Conservation (phyloP, 2,888 invertebrate species). For the Mythimna lalbum region DNA sequence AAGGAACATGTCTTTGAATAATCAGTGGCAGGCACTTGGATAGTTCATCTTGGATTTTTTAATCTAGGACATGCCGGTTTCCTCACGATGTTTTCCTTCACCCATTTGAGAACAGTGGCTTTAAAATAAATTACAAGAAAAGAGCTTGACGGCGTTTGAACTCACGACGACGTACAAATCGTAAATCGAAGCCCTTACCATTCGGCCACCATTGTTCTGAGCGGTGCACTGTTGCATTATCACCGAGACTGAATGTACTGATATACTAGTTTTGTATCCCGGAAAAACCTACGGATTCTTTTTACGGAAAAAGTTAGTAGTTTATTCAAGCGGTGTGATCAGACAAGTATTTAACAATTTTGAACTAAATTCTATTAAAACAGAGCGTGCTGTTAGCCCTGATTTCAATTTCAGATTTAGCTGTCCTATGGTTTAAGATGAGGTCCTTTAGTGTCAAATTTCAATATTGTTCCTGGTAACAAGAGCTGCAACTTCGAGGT, state of each 20-base stretch:
- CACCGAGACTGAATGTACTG: background rate
- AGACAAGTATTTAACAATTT: slow-evolving; percentile 6
- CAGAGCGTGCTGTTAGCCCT: slow-evolving; percentile 12
- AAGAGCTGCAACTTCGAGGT: too few relatives aligned
- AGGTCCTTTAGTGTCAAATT: slow-evolving; percentile 6
- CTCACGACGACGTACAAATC: too few relatives aligned
- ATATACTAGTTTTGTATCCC: background rate
- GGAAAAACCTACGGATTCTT: background rate
- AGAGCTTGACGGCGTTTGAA: too few relatives aligned
- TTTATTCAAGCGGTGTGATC: background rate
- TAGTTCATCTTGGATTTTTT: too few relatives aligned
- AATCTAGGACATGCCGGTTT: too few relatives aligned
- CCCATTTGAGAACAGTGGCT: too few relatives aligned
- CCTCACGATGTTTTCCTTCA: too few relatives aligned
- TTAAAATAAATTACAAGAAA: too few relatives aligned
- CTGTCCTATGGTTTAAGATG: slow-evolving; percentile 14
- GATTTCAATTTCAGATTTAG: slow-evolving; percentile 33
- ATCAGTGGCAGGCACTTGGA: too few relatives aligned
- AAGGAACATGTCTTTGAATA: too few relatives aligned
- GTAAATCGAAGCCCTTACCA: too few relatives aligned
- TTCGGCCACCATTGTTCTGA: too few relatives aligned
- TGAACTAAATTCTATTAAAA: slow-evolving; percentile 25
- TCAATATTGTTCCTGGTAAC: background rate
- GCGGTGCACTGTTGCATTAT: background rate
- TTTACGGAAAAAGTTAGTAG: background rate